Percentiles rank a stretch among this genome's conserved stretches.
Conservation (phyloP, 2,797 vertebrate species). For the Prionace glauca region DNA sequence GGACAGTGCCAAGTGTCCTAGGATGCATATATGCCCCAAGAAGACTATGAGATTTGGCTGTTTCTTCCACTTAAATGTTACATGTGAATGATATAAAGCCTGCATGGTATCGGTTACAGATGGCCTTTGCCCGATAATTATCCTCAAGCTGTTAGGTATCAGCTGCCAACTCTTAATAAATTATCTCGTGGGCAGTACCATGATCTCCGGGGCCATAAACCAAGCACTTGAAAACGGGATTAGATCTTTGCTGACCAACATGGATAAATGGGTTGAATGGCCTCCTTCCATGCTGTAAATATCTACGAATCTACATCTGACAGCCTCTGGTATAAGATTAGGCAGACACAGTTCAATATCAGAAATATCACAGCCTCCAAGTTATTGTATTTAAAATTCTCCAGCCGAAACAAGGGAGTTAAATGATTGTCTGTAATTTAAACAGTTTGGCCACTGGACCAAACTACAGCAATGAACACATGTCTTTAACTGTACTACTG, state of each 20-base stretch:
- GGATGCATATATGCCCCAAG: not conserved
- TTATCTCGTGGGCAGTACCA: not conserved
- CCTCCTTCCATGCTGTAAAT: too few species aligned
- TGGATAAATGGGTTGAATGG: too few species aligned
- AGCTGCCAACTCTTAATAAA: not conserved
- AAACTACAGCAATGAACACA: not conserved
- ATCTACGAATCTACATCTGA: not conserved
- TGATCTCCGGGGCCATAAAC: too few species aligned
- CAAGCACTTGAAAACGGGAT: too few species aligned
- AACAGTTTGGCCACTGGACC: not conserved
- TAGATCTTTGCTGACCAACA: too few species aligned
- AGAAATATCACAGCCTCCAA: not conserved
- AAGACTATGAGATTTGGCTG: not conserved
- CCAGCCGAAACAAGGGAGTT: not conserved
- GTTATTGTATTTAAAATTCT: not conserved
- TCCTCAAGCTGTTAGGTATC: not conserved
- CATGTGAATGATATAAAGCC: not conserved
- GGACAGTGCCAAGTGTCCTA: not conserved
- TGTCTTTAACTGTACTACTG: not conserved
- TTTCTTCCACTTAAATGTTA: not conserved
- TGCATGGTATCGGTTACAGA: not conserved
- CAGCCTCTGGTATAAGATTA: not conserved
- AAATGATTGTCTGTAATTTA: not conserved
- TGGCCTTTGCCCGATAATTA: not conserved
- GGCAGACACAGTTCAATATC: not conserved